Evolutionary conservation across 1,140 invertebrate genomes (phyloP), one percentile per base, ranked within the genome.

Genomic region (Nylanderia fulva): DNA sequence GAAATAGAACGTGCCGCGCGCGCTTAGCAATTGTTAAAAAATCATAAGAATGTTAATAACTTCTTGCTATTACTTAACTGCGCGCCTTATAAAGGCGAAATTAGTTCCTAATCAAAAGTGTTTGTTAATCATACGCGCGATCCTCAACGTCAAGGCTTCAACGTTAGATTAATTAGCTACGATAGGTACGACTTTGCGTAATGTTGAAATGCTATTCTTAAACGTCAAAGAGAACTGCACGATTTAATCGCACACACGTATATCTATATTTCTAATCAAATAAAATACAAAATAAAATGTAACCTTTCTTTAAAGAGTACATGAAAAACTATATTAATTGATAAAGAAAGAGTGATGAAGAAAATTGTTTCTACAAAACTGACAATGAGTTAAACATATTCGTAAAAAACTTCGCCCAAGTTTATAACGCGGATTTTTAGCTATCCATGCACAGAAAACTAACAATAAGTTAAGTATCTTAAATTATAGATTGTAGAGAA

Each of bases 91-190:
- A 33, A 72, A 71, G 39, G 36, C 15, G 27, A 18, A 72, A 82
- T 71, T 80, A 71, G 64, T 42, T 82, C 36, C 39, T 58, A 72
- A 82, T 82, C 66, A 66, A 72, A 82, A 82, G 66, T 72, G 66
- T 71, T 82, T 72, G 48, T 42, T 72, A 72, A 82, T 24, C 36
- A 24, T 56, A 39, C 64, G 64, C 77, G 36, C 27, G 52, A 82
- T 71, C 52, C 36, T 80, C 42, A 80, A 80, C 64, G 77, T 58
- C 77, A 45, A 33, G n/a, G 7, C 33, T 42, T 33, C 66, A 58
- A 42, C 48, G 52, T 60, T 58, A 56, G 48, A 82, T 82, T 82
- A 82, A 72, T 82, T 72, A 82, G 52, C 66, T 42, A 72, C 24
- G 36, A 82, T 33, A 45, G 64, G 13, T 42, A 54, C 8, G 11